Evolutionary conservation across 2,888 invertebrate species (phyloP), one percentile per base, ranked within the genome.

Genomic region (Dichetophora obliterata): DNA sequence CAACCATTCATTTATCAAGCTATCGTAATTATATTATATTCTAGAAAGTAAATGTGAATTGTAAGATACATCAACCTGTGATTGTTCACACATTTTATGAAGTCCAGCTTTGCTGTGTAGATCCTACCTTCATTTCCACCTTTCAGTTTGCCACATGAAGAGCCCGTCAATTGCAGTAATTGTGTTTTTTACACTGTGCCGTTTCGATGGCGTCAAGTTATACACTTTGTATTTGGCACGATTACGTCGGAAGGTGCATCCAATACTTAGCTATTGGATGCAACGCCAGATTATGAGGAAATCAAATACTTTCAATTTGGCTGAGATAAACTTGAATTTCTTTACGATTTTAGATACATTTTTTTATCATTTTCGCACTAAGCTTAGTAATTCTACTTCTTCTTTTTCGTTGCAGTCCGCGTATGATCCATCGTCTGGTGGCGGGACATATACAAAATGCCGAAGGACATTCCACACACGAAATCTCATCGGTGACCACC

Each of bases 381-480:
- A 11, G 72, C 3, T 73, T 70, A 37, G 31, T 73, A 16, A 75
- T 54, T 22, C 0, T n/a, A n/a, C n/a, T 65, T 50, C 31, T 4
- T 52, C 11, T 66, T 76, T 78, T 16, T 82, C 19, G 1, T 83
- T 82, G 52, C 80, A 89, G 89, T 73, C 87, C 91, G 79, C 90
- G 92, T 82, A 92, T 92, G 81, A 91, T 93, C 80, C 92, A 93
- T 83, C 91, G 93, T 77, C 90, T 94, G 78, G 92, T 93, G 82
- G 94, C 93, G 57, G 94, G 94, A 66, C 94, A 94, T 83, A 90
- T 94, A 77, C 88, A 88, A 78, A 88, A 89, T 76, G 81, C 85
- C 4, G 85, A 88, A 75, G 86, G 87, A 19, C 85, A 81, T 69
- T 86, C 86, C 24, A 84, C 84, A 5, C 86, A 83, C 71, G 83